Evolutionary conservation across 2,797 vertebrate genomes (phyloP), one percentile per base, ranked within the genome.

Genomic region (Urosaurus nigricauda): DNA sequence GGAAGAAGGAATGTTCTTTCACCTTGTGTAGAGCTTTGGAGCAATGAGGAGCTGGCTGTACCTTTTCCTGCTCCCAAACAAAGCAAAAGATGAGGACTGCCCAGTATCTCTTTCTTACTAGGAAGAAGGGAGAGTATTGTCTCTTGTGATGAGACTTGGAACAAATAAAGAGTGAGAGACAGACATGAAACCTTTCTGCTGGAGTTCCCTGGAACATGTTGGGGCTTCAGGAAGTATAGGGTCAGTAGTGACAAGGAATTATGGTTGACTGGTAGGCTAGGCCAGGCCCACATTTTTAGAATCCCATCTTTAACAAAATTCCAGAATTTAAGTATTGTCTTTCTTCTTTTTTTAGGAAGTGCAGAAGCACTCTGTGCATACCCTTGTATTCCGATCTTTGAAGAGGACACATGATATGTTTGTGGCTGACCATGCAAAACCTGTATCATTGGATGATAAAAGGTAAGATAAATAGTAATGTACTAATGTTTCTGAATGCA

Each of bases 371-470:
- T 99, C 99, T n/a, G 99, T 99, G 90, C 99, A 99, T 96, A 99
- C 99, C 0, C 96, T 99, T 94, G 98, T 99, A 91, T 99, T 99
- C 97, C 98, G 99, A 58, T 99, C 99, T 40, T 96, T 99, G 83
- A 99, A 99, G 94, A 98, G 99, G 95, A 99, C 98, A 2, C 99
- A 99, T 94, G 99, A 99, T 83, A 99, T 99, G 99, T 99, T 99
- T 96, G 99, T 99, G 91, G 97, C 98, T 79, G 99, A 99, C 94
- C 98, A 99, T 85, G 98, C 98, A 51, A 99, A 99, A 70, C 97
- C 98, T 43, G 90, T 99, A 87, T 73, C 97, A 0, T 95, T 97
- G 93, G 99, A 99, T 91, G 99, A 99, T 0, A 96, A 97, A 84
- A 98, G 99, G 99, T 99, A 96, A 86, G 89, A 74, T 32, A 37